Percentiles rank a stretch among this genome's conserved stretches.
Conservation (phyloP, 2,113 vertebrate genomes). For the Nibea albiflora region DNA sequence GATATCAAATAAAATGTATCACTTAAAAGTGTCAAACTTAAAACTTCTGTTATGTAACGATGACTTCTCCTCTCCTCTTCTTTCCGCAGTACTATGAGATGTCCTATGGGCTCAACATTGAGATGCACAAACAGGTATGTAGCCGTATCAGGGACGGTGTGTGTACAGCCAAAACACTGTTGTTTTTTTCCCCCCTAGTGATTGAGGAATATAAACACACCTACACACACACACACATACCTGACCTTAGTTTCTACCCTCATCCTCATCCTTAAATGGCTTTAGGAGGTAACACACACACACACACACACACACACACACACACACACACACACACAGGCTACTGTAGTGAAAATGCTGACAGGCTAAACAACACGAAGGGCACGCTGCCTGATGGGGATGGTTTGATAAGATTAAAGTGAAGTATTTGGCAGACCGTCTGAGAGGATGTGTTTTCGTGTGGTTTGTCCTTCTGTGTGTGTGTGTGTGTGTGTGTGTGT, state of each 20-base stretch:
- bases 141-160: constrained; percentile 58
- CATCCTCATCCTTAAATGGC: constrained; percentile 70
- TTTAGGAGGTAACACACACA: constrained; percentile 33
- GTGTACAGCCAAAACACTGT: constrained; percentile 64
- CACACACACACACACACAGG: constrained; percentile 52
- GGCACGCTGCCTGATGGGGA: constrained; percentile 76
- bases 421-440: constrained; percentile 79
- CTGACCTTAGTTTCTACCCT: constrained; percentile 73
- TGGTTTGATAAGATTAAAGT: constrained; percentile 85
- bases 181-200: constrained; percentile 21
- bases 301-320: too few species aligned
- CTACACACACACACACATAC: constrained; percentile 36
- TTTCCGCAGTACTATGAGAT: constrained; percentile 92
- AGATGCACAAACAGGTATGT: constrained; percentile 98
- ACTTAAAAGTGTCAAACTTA: background rate
- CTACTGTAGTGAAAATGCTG: constrained; percentile 79
- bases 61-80: constrained; percentile 23
- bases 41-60: background rate
- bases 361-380: constrained; percentile 78
- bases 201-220: constrained; percentile 55
- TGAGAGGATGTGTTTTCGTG: constrained; percentile 65
- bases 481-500: background rate
- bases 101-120: constrained; percentile 96
- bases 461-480: constrained; percentile 42
- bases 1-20: background rate